phyloP scores from a whole-genome alignment of 2,797 vertebrate species.

The Catamblyrhynchus diadema region DNA sequence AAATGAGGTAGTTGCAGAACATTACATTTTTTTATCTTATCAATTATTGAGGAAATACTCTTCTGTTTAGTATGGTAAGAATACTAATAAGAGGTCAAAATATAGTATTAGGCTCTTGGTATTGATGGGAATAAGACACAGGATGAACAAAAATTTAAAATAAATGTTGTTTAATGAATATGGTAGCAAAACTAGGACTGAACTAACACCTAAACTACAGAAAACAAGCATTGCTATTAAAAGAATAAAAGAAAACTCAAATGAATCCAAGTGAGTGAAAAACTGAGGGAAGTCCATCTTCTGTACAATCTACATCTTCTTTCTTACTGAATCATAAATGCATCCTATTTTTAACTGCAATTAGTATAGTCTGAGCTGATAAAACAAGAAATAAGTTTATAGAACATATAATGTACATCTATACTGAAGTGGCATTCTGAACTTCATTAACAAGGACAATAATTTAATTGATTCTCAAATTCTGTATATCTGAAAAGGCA shows the following conservation, averaged over 20 bases:
- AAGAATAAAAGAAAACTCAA: constrained; percentile 5
- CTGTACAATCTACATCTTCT: background rate
- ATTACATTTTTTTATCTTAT: constrained; percentile 65
- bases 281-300: background rate
- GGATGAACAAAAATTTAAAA: background rate
- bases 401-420: background rate
- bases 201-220: background rate
- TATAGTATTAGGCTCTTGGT: background rate
- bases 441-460: background rate
- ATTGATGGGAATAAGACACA: background rate
- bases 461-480: background rate
- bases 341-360: background rate
- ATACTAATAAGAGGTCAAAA: constrained; percentile 42
- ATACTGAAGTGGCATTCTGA: background rate
- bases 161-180: background rate
- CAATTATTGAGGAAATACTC: constrained; percentile 66
- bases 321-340: background rate
- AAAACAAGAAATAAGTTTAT: background rate
- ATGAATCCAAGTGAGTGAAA: background rate
- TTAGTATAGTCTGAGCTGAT: background rate
- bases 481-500: background rate
- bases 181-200: background rate
- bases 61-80: constrained; percentile 10
- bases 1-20: constrained; percentile 39
- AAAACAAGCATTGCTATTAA: background rate